A percentile compares a stretch with the other conserved stretches of the same genome.
These are phyloP conservation scores for Calyptomena viridis DNA, from an alignment of 2,113 vertebrate species.

Conservation along the genomic window DNA sequence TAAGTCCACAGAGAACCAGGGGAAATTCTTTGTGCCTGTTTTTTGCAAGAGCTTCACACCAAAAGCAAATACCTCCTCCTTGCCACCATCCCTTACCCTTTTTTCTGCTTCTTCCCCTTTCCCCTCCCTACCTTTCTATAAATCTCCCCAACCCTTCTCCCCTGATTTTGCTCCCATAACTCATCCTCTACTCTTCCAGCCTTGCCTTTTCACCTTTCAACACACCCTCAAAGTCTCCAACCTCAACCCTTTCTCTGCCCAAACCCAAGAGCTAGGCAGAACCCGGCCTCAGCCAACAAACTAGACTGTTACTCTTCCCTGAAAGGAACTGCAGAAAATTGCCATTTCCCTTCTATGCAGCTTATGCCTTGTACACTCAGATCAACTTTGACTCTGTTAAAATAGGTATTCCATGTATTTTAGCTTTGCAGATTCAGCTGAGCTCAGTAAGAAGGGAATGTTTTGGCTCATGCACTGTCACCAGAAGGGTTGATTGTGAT, in stretches of 20 bases:
- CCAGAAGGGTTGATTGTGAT: not conserved
- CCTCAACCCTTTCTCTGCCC: not conserved
- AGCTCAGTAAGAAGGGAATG: not conserved
- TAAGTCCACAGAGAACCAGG: not conserved
- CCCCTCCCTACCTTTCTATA: not conserved
- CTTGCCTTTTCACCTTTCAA: not conserved
- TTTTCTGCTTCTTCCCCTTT: not conserved
- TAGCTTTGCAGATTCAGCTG: not conserved
- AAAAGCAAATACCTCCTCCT: not conserved
- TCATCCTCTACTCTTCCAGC: not conserved
- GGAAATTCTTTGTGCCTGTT: not conserved
- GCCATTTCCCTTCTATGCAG: not conserved
- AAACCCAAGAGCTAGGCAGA: not conserved
- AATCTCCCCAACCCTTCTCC: not conserved
- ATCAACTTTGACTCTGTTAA: constrained; percentile 8
- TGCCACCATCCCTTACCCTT: not conserved
- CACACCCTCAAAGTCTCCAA: not conserved
- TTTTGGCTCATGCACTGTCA: not conserved
- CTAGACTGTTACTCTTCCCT: not conserved
- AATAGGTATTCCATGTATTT: constrained; percentile 17
- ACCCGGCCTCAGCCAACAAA: not conserved
- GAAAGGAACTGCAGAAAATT: not conserved
- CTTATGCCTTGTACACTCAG: not conserved
- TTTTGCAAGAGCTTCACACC: not conserved
- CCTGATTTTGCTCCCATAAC: not conserved